Evolutionary conservation across 2,797 vertebrate species (phyloP).

Genomic region (Diglossa cyanea): DNA sequence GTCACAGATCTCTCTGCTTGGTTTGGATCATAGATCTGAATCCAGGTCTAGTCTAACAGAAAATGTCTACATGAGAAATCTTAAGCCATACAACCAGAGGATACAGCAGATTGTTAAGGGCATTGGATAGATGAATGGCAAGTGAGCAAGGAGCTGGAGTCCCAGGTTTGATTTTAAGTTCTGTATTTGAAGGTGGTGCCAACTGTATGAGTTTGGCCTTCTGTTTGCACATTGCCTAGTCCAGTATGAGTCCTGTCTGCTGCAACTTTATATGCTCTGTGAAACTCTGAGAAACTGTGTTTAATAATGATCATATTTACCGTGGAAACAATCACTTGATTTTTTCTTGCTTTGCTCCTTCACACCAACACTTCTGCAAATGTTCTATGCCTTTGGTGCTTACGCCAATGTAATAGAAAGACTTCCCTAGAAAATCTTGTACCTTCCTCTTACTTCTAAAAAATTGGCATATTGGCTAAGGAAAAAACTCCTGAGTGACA

Average conservation of each 20-base stretch:
- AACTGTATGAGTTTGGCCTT: not conserved
- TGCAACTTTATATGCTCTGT: accelerated
- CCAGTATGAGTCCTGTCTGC: not conserved
- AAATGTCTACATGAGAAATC: not conserved
- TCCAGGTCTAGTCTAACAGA: not conserved
- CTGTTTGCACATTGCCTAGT: not conserved
- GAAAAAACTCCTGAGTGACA: not conserved
- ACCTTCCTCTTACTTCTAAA: not conserved
- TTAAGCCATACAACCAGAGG: not conserved
- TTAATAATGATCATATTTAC: not conserved
- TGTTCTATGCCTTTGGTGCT: not conserved
- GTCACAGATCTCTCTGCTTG: not conserved
- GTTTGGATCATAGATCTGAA: not conserved
- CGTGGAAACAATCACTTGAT: not conserved
- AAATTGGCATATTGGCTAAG: not conserved
- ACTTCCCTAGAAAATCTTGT: not conserved
- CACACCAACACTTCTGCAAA: not conserved
- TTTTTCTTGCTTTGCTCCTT: not conserved
- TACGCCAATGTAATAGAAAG: not conserved
- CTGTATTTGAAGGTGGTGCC: not conserved
- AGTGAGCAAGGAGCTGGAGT: not conserved
- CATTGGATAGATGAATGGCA: not conserved
- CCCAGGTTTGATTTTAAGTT: not conserved
- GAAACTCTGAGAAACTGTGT: not conserved
- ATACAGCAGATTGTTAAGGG: not conserved